These are phyloP conservation scores for Laticauda colubrina DNA, from an alignment of 2,113 vertebrate genomes.

Conservation along the genomic window DNA sequence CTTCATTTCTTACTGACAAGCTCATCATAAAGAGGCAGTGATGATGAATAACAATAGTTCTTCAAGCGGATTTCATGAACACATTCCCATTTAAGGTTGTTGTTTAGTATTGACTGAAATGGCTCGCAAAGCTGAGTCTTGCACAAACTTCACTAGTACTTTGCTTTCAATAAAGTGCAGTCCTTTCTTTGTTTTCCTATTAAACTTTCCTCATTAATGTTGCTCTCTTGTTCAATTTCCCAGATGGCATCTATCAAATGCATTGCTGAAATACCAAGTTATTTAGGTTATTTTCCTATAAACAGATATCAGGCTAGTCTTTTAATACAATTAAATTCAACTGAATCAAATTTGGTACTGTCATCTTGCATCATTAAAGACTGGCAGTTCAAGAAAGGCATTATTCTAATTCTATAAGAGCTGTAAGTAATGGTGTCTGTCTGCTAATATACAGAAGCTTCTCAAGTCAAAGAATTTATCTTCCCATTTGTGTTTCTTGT, in stretches of 20 bases:
- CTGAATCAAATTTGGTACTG: background rate
- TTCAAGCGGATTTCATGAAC: background rate
- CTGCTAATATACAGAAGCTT: background rate
- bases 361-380: background rate
- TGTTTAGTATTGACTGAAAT: slow-evolving; percentile 22
- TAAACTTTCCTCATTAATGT: slow-evolving; percentile 3
- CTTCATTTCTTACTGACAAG: background rate
- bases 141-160: background rate
- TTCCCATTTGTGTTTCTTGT: background rate
- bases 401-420: background rate
- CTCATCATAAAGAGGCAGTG: background rate
- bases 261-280: background rate
- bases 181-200: background rate
- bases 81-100: background rate
- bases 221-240: background rate
- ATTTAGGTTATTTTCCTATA: background rate
- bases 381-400: background rate
- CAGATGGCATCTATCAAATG: background rate
- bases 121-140: background rate
- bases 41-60: background rate
- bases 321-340: background rate
- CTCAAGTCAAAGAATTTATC: background rate
- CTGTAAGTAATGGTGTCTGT: background rate
- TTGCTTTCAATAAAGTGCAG: background rate
- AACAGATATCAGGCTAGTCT: background rate